Evolutionary conservation across 2,888 invertebrate species (phyloP), one percentile per base, ranked within the genome.

Genomic region (Gymnocheta viridis): DNA sequence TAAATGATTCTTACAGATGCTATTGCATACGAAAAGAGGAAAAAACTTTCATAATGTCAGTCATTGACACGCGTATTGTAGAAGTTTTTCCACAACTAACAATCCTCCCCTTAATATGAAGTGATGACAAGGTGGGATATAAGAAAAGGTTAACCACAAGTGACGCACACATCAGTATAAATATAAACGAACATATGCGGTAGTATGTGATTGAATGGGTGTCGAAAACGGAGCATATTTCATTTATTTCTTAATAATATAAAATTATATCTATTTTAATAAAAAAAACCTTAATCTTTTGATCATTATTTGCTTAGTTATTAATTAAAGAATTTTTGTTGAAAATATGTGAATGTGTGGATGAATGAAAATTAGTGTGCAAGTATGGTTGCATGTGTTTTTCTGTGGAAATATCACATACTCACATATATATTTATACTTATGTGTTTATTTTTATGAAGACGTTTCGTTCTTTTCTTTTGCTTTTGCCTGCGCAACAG

Each of bases 271-370:
- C 32, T 62, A 35, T 35, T 49, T 70, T 54, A 80, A 69, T 73
- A 77, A 76, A 73, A 87, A 89, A 74, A 89, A 87, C 86, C 90
- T 88, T 90, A 90, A 90, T 89, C 90, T 89, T 89, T 89, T 89
- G 89, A 89, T 90, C 87, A 90, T 85, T 86, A 86, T 86, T 87
- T 86, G 87, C 89, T 89, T 88, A 89, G 90, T 89, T 90, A 90
- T 90, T 90, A 90, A 90, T 90, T 90, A 90, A 90, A 89, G 88
- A 89, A 90, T 89, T 88, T 77, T 87, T 90, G 24, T 87, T 86
- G 86, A 89, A 89, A 62, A 90, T 88, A 88, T 89, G 89, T 85
- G 87, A 87, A 88, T 88, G 87, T 87, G 88, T 87, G 56, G 4
- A 69, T 84, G 38, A 56, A 56, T 81, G 38, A 17, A 62, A 51